Conservation (phyloP, 2,888 invertebrate genomes). For the Sphecodes monilicornis region DNA sequence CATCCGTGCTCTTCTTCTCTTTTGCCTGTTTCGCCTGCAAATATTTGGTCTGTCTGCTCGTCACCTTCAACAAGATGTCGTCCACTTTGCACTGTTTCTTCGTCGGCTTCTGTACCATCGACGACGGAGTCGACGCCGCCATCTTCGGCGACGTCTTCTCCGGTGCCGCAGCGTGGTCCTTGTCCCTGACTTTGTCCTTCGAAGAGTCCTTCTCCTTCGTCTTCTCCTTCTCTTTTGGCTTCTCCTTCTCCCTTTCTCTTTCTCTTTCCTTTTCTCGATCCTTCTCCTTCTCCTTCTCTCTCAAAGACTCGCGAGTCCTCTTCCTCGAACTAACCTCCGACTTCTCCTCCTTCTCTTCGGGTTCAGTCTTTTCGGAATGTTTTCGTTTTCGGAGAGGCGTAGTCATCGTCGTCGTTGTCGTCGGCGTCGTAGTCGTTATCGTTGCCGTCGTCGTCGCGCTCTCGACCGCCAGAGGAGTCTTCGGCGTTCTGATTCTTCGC, state of each 20-base stretch:
- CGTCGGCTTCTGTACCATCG: constrained; percentile 66
- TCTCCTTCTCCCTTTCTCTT: constrained; percentile 71
- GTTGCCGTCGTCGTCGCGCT: constrained; percentile 35
- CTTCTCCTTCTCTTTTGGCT: constrained; percentile 62
- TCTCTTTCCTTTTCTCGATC: constrained; percentile 72
- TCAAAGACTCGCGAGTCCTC: constrained; percentile 60
- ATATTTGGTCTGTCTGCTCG: constrained; percentile 79
- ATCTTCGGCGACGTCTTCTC: constrained; percentile 67
- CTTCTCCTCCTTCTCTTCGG: constrained; percentile 76
- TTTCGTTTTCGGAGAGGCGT: constrained; percentile 80
- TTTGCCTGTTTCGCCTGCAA: constrained; percentile 78
- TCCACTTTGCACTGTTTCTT: constrained; percentile 82
- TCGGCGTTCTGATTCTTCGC: constrained; percentile 76
- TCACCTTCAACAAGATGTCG: constrained; percentile 81
- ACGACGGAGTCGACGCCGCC: constrained; percentile 47
- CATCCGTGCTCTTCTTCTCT: constrained; percentile 76
- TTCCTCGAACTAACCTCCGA: constrained; percentile 71
- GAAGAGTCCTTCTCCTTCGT: constrained; percentile 59
- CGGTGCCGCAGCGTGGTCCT: constrained; percentile 37
- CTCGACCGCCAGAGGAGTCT: constrained; percentile 54
- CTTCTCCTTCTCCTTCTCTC: constrained; percentile 67
- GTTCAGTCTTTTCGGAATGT: constrained; percentile 83
- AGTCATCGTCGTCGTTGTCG: not conserved
- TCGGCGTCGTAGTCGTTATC: not conserved
- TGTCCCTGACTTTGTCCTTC: constrained; percentile 37